Conservation (phyloP, 2,113 vertebrate species). For the Charina bottae region DNA sequence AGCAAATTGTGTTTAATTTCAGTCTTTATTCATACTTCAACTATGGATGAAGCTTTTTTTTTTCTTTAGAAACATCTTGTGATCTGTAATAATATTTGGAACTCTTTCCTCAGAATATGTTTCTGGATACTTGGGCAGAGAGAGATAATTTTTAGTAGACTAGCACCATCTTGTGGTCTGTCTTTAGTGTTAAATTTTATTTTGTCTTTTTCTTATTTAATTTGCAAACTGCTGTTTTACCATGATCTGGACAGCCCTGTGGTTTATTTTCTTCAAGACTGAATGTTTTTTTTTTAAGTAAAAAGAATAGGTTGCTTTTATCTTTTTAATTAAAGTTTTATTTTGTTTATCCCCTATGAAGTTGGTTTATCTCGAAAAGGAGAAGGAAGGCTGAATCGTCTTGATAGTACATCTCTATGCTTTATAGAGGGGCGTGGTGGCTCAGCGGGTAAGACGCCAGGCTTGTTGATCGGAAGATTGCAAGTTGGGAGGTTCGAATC, state of each 20-base stretch:
- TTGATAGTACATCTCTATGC: background rate
- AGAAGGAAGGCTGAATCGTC: background rate
- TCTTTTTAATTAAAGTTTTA: background rate
- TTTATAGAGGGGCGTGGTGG: too few species aligned
- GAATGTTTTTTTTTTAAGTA: background rate
- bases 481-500: too few species aligned
- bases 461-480: too few species aligned
- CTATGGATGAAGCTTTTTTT: background rate
- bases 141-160: background rate
- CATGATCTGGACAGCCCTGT: background rate
- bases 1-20: background rate
- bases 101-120: background rate
- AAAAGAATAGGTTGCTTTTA: background rate
- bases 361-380: too few species aligned
- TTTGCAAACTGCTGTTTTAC: background rate
- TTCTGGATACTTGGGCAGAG: background rate
- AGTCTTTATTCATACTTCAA: background rate
- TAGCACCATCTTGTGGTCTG: background rate
- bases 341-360: background rate
- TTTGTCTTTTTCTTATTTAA: background rate
- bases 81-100: background rate
- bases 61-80: background rate
- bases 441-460: too few species aligned
- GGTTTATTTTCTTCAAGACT: background rate
- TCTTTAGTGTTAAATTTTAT: background rate